These are phyloP conservation scores for Trematomus bernacchii DNA, from an alignment of 2,797 vertebrate species.

Conservation along the genomic window DNA sequence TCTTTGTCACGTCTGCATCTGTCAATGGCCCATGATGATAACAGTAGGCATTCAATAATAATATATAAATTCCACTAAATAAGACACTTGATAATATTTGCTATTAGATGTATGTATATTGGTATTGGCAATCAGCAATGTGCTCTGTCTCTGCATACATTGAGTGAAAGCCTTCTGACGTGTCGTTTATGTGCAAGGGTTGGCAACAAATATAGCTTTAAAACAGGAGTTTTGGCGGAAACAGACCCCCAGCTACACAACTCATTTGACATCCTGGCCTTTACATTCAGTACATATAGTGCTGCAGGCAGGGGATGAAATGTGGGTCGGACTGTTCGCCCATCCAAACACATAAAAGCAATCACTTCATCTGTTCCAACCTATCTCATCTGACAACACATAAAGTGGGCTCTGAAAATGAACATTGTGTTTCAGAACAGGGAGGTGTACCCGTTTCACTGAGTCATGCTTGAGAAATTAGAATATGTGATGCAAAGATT, in stretches of 20 bases:
- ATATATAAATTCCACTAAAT: no score
- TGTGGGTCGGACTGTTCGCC: slow-evolving; percentile 44
- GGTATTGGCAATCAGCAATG: background rate
- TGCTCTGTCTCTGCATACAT: background rate
- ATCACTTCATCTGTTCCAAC: slow-evolving; percentile 62
- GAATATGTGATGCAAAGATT: slow-evolving; percentile 47
- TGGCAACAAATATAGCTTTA: slow-evolving; percentile 9
- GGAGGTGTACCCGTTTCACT: slow-evolving; percentile 38
- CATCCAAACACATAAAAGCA: slow-evolving; percentile 68
- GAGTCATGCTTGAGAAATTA: slow-evolving; percentile 44
- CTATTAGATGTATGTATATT: no score
- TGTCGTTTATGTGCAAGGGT: background rate
- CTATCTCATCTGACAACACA: slow-evolving; percentile 49
- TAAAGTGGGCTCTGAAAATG: slow-evolving; percentile 23
- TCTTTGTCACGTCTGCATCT: no score
- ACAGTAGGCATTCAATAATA: no score
- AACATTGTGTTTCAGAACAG: slow-evolving; percentile 32
- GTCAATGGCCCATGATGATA: no score
- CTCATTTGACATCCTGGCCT: slow-evolving; percentile 54
- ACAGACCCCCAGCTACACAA: slow-evolving; percentile 33
- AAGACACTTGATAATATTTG: no score
- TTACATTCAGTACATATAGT: slow-evolving; percentile 44
- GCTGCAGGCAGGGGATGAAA: slow-evolving; percentile 48
- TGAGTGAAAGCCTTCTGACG: background rate
- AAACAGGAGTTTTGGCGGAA: slow-evolving; percentile 26